Evolutionary conservation across 2,888 invertebrate genomes (phyloP).

Genomic region (Plutella xylostella): DNA sequence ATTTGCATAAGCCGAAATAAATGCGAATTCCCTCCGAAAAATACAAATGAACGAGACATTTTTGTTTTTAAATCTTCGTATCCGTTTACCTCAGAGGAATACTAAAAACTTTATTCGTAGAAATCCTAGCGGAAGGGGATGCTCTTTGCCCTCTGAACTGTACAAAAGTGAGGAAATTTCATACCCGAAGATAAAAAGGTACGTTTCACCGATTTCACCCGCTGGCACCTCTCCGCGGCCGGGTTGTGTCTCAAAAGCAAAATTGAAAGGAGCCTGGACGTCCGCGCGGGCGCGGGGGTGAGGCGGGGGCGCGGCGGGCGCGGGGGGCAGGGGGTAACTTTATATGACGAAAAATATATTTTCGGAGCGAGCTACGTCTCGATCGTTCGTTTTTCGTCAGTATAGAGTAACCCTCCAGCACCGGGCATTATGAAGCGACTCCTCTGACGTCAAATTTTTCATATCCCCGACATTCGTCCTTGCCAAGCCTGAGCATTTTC

Average conservation of each 20-base stretch:
- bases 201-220: background rate
- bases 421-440: conserved; percentile 20
- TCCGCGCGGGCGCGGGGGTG: conserved; percentile 1
- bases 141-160: background rate
- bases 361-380: too few relatives aligned
- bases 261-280: conserved; percentile 15
- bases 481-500: conserved; percentile 24
- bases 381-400: too few relatives aligned
- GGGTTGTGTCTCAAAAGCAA: conserved; percentile 15
- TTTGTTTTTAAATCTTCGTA: too few relatives aligned
- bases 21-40: background rate
- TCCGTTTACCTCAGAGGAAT: too few relatives aligned
- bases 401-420: too few relatives aligned
- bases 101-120: too few relatives aligned
- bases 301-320: background rate
- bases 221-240: conserved; percentile 3
- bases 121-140: too few relatives aligned
- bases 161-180: background rate
- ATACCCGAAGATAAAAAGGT: background rate
- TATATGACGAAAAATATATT: too few relatives aligned
- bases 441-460: conserved; percentile 35
- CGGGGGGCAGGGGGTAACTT: background rate
- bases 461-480: conserved; percentile 27
- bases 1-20: conserved; percentile 12
- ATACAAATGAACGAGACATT: background rate